phyloP scores from a whole-genome alignment of 2,113 vertebrate genomes.

The Dryoscopus gambensis region DNA sequence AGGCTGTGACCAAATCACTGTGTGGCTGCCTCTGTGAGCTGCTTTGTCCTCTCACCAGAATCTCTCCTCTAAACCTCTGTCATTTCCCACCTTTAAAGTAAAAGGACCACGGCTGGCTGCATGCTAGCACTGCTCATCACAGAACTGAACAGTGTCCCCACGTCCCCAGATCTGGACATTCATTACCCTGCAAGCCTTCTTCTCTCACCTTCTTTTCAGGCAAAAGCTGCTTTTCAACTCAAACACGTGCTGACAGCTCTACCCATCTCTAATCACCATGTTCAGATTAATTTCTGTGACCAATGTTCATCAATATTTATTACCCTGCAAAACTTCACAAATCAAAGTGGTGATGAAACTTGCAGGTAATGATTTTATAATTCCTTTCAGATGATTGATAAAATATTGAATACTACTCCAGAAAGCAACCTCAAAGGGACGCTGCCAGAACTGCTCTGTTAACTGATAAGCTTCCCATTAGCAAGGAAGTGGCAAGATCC shows the following conservation, averaged over 20 bases:
- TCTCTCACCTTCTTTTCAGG: not conserved
- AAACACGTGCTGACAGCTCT: not conserved
- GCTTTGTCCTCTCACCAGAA: not conserved
- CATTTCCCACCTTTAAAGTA: not conserved
- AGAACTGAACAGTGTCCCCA: not conserved
- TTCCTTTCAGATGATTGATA: conserved; percentile 27
- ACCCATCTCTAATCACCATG: not conserved
- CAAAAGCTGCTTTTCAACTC: not conserved
- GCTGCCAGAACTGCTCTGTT: not conserved
- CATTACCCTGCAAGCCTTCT: not conserved
- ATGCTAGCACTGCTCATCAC: not conserved
- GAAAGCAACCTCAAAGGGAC: not conserved
- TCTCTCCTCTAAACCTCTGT: not conserved
- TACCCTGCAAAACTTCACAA: not conserved
- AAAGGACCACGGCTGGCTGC: not conserved
- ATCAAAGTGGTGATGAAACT: not conserved
- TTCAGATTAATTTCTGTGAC: not conserved
- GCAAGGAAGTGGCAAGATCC: not conserved
- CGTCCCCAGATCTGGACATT: not conserved
- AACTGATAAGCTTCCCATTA: not conserved
- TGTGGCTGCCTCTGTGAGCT: not conserved
- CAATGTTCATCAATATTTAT: conserved; percentile 19
- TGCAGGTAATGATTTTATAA: conserved; percentile 26
- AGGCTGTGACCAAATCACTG: not conserved
- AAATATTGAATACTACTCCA: conserved; percentile 7